These are phyloP conservation scores for Dicaeum eximium DNA, from an alignment of 2,113 vertebrate genomes.

Conservation along the genomic window DNA sequence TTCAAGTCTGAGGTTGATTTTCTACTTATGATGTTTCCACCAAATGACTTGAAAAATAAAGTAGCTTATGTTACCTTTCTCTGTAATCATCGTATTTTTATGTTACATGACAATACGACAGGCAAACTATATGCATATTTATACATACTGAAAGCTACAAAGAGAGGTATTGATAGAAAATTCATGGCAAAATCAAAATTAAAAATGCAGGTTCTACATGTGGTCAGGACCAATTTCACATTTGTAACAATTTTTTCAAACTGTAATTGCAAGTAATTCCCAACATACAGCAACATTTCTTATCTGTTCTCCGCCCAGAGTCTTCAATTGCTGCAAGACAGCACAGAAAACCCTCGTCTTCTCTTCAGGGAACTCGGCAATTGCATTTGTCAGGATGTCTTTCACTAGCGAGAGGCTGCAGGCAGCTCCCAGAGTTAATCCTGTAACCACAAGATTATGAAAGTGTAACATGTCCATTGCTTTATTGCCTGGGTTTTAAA, in stretches of 20 bases:
- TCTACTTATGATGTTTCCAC: conserved; percentile 84
- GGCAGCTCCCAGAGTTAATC: conserved; percentile 78
- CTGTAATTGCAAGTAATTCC: background rate
- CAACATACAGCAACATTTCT: conserved; percentile 75
- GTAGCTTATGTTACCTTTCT: background rate
- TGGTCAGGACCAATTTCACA: background rate
- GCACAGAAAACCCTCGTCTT: conserved; percentile 71
- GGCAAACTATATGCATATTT: background rate
- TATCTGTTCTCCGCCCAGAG: conserved; percentile 80
- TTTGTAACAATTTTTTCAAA: background rate
- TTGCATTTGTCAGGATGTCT: conserved; percentile 62
- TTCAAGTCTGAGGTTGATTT: conserved; percentile 89
- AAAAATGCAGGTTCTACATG: background rate
- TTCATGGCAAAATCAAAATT: background rate
- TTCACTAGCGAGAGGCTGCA: conserved; percentile 72
- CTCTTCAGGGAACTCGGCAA: conserved; percentile 52
- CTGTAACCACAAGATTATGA: conserved; percentile 32
- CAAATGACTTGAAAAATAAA: conserved; percentile 79
- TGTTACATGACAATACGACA: background rate
- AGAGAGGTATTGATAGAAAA: background rate
- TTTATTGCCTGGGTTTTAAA: background rate
- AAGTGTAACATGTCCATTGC: background rate
- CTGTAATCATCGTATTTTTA: background rate
- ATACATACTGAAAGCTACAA: background rate
- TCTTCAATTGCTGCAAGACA: conserved; percentile 72